Base-by-base conservation (phyloP, 2,113 vertebrate species). In the Engraulis encrasicolus region DNA sequence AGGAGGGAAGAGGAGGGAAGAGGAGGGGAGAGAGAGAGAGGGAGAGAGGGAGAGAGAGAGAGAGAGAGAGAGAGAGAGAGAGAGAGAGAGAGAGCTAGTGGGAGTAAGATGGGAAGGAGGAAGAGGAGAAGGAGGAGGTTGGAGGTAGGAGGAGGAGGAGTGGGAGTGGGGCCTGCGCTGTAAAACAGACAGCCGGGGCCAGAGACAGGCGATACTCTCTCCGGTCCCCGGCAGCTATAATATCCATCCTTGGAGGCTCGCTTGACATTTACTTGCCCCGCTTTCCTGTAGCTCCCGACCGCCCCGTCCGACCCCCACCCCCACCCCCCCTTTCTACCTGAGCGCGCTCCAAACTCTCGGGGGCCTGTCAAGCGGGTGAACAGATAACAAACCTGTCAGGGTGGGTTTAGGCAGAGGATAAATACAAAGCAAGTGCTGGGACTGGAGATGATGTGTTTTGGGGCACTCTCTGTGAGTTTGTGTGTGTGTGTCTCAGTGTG, bases 371-470 rank as follows among this genome's bases (percentile, higher is more conserved):
- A 95, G 94, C 89, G 92, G 95, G 94, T 94, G 93, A 96, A 94
- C 95, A 97, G 96, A 96, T 96, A 97, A 97, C 95, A 97, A 95
- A 97, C 94, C 96, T 96, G 96, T 97, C 95, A 95, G 94, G 93
- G 95, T 93, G 87, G 94, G 91, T 96, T 96, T 94, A 95, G 92
- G 92, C 92, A 87, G 94, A 94, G 93, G 94, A 96, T 95, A 95
- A 95, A 95, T 96, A 92, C 92, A 92, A 91, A 90, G 89, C 94
- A 94, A 90, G 86, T 88, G 90, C 91, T 91, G 93, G 93, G 91
- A n/a, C n/a, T n/a, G n/a, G n/a, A 95, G 95, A 96, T 95, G 93
- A 96, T 96, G 93, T 95, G 92, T 93, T 96, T 94, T 91, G 91
- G 82, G 90, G 88, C 88, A 88, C 88, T 82, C n/a, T n/a, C n/a